A percentile compares a stretch with the other conserved stretches of the same genome.
Evolutionary conservation across 2,888 invertebrate species (phyloP).

Genomic region (Mythimna albipuncta): DNA sequence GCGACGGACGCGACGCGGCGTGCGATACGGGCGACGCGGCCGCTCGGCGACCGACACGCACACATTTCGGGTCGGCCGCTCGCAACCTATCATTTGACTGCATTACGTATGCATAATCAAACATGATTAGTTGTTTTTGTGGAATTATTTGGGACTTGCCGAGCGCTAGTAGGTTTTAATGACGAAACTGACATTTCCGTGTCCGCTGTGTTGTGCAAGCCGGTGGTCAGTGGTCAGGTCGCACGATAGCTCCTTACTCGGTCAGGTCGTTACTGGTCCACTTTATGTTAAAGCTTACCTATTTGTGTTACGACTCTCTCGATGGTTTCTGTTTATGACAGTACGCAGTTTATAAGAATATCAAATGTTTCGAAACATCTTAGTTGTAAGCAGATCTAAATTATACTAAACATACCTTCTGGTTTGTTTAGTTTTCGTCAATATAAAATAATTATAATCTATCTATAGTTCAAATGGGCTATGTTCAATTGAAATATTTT

Average conservation of each 20-base stretch:
- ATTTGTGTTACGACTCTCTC: slow-evolving; percentile 3
- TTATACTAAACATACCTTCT: not conserved
- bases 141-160: slow-evolving; percentile 30
- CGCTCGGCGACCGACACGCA: slow-evolving; percentile 44
- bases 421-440: not conserved
- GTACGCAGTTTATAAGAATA: not conserved
- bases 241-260: not conserved
- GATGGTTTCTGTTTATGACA: not conserved
- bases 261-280: not conserved
- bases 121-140: slow-evolving; percentile 57
- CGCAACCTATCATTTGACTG: slow-evolving; percentile 51
- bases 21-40: slow-evolving; percentile 46
- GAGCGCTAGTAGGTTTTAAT: slow-evolving; percentile 23
- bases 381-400: not conserved
- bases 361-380: not conserved
- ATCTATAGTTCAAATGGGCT: not conserved
- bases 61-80: slow-evolving; percentile 44
- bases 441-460: not conserved
- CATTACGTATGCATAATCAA: slow-evolving; percentile 61
- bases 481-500: not conserved
- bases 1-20: slow-evolving; percentile 46
- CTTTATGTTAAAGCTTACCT: not conserved
- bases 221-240: too few relatives aligned
- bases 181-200: slow-evolving; percentile 32
- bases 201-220: slow-evolving; percentile 28